Evolutionary conservation across 2,797 vertebrate genomes (phyloP).

Genomic region (Coendou prehensilis): DNA sequence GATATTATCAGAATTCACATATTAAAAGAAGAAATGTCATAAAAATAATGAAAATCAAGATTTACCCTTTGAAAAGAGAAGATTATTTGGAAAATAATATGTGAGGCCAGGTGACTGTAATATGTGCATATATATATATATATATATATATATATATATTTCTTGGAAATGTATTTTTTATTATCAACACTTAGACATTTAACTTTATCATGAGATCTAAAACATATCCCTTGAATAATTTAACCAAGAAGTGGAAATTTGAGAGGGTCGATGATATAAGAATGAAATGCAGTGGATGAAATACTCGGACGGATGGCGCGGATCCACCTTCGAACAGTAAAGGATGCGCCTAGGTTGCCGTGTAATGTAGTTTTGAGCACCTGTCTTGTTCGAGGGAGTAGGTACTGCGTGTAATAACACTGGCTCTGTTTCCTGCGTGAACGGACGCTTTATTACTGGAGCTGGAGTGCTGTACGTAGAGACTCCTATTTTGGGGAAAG

Average conservation of each 20-base stretch:
- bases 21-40: conserved; percentile 50
- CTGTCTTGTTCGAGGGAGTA: neutral
- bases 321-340: neutral
- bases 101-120: neutral
- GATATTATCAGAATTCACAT: neutral
- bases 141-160: neutral
- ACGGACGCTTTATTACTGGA: neutral
- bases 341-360: neutral
- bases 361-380: neutral
- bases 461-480: neutral
- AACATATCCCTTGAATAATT: neutral
- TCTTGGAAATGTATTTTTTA: conserved; percentile 32
- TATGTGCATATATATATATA: neutral
- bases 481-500: neutral
- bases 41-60: conserved; percentile 58
- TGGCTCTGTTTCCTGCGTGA: neutral
- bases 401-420: neutral
- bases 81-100: conserved; percentile 49
- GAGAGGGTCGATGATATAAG: neutral
- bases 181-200: conserved; percentile 42
- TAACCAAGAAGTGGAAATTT: neutral
- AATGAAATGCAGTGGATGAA: neutral
- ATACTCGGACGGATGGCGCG: neutral
- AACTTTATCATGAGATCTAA: conserved; percentile 34
- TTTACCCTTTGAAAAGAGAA: conserved; percentile 44